Evolutionary conservation across 2,888 invertebrate species (phyloP).

Genomic region (Cataglyphis albicans): DNA sequence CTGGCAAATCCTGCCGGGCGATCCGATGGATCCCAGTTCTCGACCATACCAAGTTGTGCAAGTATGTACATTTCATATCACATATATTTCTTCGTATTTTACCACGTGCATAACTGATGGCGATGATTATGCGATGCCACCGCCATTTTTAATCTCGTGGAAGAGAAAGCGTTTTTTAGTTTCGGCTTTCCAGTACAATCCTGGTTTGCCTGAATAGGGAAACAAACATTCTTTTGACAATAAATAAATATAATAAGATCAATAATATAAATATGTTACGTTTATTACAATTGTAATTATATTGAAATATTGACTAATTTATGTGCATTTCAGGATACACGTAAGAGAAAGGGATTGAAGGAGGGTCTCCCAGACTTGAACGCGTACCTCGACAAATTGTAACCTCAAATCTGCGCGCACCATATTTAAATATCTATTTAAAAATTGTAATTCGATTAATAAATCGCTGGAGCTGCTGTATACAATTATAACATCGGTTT

Average conservation of each 20-base stretch:
- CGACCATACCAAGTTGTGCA: slow-evolving; percentile 94
- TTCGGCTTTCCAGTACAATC: slow-evolving; percentile 83
- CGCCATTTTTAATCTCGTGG: slow-evolving; percentile 86
- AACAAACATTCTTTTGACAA: slow-evolving; percentile 83
- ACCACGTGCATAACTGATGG: slow-evolving; percentile 85
- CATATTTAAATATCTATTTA: slow-evolving; percentile 85
- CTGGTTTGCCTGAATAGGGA: slow-evolving; percentile 86
- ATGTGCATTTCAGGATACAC: slow-evolving; percentile 91
- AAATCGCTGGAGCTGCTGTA: slow-evolving; percentile 75
- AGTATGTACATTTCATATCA: slow-evolving; percentile 85
- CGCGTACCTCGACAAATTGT: slow-evolving; percentile 99
- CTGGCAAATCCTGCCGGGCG: slow-evolving; percentile 99
- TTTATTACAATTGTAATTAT: neutral
- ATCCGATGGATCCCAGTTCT: slow-evolving; percentile 93
- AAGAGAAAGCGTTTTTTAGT: slow-evolving; percentile 86
- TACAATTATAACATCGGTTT: slow-evolving; percentile 76
- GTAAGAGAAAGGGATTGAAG: slow-evolving; percentile 99
- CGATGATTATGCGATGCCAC: slow-evolving; percentile 66
- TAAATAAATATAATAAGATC: slow-evolving; percentile 9
- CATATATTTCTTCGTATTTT: neutral
- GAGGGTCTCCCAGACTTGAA: slow-evolving; percentile 98
- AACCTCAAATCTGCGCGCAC: slow-evolving; percentile 87
- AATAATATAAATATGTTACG: neutral
- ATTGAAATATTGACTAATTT: slow-evolving; percentile 9
- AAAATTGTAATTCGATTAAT: slow-evolving; percentile 84